Base-by-base conservation (phyloP, 2,888 invertebrate species). In the Lasioglossum morio region DNA sequence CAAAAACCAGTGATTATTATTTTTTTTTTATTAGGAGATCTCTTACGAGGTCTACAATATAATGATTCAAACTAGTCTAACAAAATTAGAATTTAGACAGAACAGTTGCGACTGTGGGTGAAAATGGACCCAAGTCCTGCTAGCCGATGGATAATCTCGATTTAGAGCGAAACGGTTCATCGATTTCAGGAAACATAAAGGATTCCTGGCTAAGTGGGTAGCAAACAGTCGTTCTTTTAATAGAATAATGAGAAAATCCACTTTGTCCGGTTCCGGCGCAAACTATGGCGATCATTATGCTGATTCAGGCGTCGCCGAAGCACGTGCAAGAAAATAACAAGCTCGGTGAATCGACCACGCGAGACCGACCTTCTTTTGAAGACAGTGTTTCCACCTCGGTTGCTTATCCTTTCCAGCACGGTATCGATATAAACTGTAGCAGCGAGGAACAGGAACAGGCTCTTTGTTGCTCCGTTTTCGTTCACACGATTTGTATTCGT, bases 401-500 rank as follows among this genome's bases (percentile, higher is more conserved):
- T 77, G 70, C 83, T 81, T 79, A 72, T 72, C 73, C 84, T 30
- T 40, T 48, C 76, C 73, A 57, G 43, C 72, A 76, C 30, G 74
- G 69, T 77, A 70, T 37, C 69, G 69, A 70, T 66, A 66, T 66
- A 79, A 85, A 76, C 60, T 48, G 75, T 77, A 27, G 53, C 57
- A 34, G 79, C 46, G 60, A 69, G 73, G 69, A 83, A 73, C 76
- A 72, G 14, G 70, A 34, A 43, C 74, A 63, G 5, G 60, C 16
- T 34, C 48, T 74, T 40, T 57, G 57, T 74, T 19, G 86, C 88
- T 86, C 87, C 85, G 85, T 87, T 87, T 89, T 85, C 88, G 84
- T 91, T 91, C 88, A 88, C 90, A 85, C 88, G 88, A 90, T 91
- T 88, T 89, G 85, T 87, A 91, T 91, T 82, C 80, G 69, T 79